phyloP scores from a whole-genome alignment of 2,888 invertebrate species.

The Cantharis rufa region DNA sequence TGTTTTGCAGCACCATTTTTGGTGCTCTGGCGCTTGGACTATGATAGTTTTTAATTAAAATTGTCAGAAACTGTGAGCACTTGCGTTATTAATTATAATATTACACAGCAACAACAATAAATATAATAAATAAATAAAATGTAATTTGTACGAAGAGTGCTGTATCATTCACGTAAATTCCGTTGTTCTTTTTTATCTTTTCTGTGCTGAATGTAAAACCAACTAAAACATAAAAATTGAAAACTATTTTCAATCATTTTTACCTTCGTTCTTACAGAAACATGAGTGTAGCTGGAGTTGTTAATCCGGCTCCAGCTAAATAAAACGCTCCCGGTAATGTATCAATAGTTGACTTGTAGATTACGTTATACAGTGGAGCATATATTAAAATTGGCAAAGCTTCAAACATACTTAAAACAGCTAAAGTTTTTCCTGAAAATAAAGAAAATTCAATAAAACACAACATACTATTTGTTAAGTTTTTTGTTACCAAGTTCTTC shows the following conservation, averaged over 20 bases:
- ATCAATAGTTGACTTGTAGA: conserved; percentile 45
- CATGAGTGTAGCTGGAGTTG: conserved; percentile 43
- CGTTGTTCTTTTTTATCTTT: conserved; percentile 45
- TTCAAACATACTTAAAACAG: conserved; percentile 48
- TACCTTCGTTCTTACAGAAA: conserved; percentile 44
- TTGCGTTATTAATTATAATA: too few species aligned
- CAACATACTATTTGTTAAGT: background rate
- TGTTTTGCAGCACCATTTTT: too few species aligned
- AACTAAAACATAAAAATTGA: conserved; percentile 46
- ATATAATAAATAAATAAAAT: background rate
- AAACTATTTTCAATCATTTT: background rate
- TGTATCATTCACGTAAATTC: background rate
- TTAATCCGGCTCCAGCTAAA: conserved; percentile 41
- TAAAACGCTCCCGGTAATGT: conserved; percentile 46
- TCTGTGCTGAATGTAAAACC: conserved; percentile 52
- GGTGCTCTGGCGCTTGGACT: too few species aligned
- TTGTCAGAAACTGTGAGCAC: too few species aligned
- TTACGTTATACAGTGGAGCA: conserved; percentile 47
- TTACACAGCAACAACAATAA: background rate
- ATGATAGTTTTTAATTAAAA: too few species aligned
- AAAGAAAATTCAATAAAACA: background rate
- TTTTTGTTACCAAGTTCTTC: conserved; percentile 59
- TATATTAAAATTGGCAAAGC: conserved; percentile 47
- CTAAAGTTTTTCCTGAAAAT: conserved; percentile 56
- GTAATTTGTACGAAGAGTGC: background rate